Evolutionary conservation across 1,140 invertebrate genomes (phyloP).

Genomic region (Heliothis virescens): DNA sequence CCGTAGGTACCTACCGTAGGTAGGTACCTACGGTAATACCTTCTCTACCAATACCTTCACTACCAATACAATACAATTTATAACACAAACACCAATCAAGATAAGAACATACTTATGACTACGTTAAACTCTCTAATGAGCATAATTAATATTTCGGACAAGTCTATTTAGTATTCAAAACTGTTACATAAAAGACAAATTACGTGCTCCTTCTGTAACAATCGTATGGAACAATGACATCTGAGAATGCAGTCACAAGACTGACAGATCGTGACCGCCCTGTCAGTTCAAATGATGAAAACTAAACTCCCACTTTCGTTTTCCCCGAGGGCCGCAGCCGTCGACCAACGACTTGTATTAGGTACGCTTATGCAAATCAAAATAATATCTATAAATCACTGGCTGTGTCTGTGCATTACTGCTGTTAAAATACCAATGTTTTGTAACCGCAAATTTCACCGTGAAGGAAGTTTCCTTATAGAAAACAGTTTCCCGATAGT

Average conservation of each 20-base stretch:
- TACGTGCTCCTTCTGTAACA: slow-evolving; percentile 7
- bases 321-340: slow-evolving; percentile 18
- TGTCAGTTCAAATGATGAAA: slow-evolving; percentile 40
- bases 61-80: no score
- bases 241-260: slow-evolving; percentile 10
- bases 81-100: no score
- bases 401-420: background rate
- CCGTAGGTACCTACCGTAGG: no score
- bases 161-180: no score
- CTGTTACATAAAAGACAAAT: slow-evolving; percentile 4
- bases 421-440: slow-evolving; percentile 3
- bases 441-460: slow-evolving; percentile 35
- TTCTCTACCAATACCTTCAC: no score
- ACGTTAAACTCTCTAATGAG: no score
- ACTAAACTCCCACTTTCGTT: slow-evolving; percentile 25
- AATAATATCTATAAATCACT: slow-evolving; percentile 34
- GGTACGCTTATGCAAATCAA: slow-evolving; percentile 37
- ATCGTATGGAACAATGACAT: slow-evolving; percentile 9
- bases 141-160: no score
- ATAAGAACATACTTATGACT: no score
- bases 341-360: slow-evolving; percentile 19
- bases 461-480: slow-evolving; percentile 13
- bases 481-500: slow-evolving; percentile 2
- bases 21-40: no score
- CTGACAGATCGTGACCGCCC: slow-evolving; percentile 22